Evolutionary conservation across 2,113 vertebrate genomes (phyloP).

Genomic region (Helogale parvula): DNA sequence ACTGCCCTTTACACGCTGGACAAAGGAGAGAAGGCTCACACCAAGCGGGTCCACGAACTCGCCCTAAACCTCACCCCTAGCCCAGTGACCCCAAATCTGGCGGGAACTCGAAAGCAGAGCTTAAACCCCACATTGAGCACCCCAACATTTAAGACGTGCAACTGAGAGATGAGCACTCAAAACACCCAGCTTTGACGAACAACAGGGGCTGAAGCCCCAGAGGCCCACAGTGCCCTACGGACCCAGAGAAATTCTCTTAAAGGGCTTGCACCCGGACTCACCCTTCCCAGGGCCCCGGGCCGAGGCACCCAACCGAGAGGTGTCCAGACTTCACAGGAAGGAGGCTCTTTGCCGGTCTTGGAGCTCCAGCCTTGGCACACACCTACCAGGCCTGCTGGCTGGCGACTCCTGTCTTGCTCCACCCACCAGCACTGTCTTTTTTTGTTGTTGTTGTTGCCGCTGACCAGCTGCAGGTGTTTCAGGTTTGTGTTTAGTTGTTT

Average conservation of each 20-base stretch:
- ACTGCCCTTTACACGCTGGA: too few relatives aligned
- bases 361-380: not conserved
- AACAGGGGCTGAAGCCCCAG: accelerated
- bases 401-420: not conserved
- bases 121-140: not conserved
- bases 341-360: too few relatives aligned
- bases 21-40: not conserved
- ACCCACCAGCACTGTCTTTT: too few relatives aligned
- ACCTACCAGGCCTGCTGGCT: not conserved
- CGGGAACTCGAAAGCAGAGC: not conserved
- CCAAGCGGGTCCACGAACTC: too few relatives aligned
- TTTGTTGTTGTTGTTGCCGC: too few relatives aligned
- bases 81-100: not conserved
- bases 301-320: not conserved
- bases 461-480: not conserved
- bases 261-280: not conserved
- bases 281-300: not conserved
- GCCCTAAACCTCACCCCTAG: not conserved
- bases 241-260: not conserved
- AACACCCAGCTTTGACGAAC: not conserved
- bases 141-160: not conserved
- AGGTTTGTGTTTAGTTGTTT: not conserved
- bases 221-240: not conserved
- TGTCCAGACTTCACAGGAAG: not conserved
- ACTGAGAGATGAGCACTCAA: not conserved